phyloP scores from a whole-genome alignment of 2,888 invertebrate genomes.

The Macrophya alboannulata region DNA sequence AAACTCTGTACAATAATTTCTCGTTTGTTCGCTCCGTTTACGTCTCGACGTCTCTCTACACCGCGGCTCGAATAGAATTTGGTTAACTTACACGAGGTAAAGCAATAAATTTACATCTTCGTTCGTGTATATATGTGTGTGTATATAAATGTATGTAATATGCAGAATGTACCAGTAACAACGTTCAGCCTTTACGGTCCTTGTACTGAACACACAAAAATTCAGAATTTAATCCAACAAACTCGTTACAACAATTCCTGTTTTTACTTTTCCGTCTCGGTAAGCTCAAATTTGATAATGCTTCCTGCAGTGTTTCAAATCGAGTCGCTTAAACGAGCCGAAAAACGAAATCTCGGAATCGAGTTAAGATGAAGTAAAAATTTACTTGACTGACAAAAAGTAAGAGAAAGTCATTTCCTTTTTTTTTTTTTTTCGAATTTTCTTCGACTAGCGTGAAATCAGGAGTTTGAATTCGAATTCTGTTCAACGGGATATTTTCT shows the following conservation, averaged over 20 bases:
- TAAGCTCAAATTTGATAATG: no score
- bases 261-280: background rate
- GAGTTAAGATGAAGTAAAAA: background rate
- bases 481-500: background rate
- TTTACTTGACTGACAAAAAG: no score
- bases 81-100: conserved; percentile 11
- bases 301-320: background rate
- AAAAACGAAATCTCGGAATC: no score
- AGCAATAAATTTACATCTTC: conserved; percentile 4
- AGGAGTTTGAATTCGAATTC: background rate
- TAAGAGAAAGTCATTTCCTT: no score
- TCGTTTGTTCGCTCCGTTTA: conserved; percentile 22
- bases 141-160: background rate
- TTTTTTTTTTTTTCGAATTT: background rate
- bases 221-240: conserved; percentile 10
- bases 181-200: background rate
- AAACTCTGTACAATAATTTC: background rate
- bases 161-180: no score
- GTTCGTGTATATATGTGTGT: background rate
- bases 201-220: background rate
- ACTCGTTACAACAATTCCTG: background rate
- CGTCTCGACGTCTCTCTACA: background rate
- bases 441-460: no score
- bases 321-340: background rate
- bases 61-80: conserved; percentile 6